A percentile compares a stretch with the other conserved stretches of the same genome.
phyloP scores from a whole-genome alignment of 2,797 vertebrate genomes.

The Enteromius afrohamiltoni region DNA sequence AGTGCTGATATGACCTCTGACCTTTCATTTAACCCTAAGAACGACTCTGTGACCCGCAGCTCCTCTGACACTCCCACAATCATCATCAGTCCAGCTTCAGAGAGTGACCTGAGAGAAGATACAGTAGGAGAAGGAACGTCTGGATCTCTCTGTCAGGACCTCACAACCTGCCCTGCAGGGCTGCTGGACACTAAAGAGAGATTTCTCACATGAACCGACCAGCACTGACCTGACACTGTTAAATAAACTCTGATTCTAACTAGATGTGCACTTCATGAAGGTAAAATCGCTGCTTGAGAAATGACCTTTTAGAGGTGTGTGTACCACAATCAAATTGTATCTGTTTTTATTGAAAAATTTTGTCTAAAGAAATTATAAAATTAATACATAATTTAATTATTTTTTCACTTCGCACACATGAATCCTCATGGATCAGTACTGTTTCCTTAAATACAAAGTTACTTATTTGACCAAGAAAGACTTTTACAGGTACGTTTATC shows the following conservation, averaged over 20 bases:
- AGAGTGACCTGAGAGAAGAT: background rate
- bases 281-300: background rate
- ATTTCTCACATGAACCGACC: background rate
- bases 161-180: constrained; percentile 1
- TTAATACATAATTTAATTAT: background rate
- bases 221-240: background rate
- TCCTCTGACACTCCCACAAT: background rate
- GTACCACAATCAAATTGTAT: background rate
- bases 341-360: background rate
- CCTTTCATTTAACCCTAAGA: background rate
- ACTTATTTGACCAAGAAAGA: background rate
- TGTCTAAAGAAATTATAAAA: background rate
- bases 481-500: background rate
- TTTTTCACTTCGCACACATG: background rate
- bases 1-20: constrained; percentile 54
- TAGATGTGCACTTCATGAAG: background rate
- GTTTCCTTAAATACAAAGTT: background rate
- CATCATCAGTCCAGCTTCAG: background rate
- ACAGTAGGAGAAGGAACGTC: constrained; percentile 10
- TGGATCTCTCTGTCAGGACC: constrained; percentile 4
- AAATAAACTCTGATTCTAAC: background rate
- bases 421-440: background rate
- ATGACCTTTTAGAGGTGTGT: background rate
- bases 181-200: background rate
- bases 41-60: constrained; percentile 37